Evolutionary conservation across 2,113 vertebrate genomes (phyloP).

Genomic region (Sakesphorus luctuosus): DNA sequence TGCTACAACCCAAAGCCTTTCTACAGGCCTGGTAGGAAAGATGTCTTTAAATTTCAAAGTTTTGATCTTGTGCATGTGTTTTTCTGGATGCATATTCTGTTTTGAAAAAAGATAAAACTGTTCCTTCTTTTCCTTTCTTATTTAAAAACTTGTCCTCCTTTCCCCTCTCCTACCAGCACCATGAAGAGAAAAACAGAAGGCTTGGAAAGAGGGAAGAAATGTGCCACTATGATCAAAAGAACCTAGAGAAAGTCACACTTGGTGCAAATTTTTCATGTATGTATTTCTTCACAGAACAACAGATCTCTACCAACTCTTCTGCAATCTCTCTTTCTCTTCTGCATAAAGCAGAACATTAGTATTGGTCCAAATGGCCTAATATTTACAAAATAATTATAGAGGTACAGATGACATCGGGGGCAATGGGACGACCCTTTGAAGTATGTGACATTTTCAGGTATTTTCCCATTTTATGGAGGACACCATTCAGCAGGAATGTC

Average conservation of each 20-base stretch:
- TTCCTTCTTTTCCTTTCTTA: not conserved
- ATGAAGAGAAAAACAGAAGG: not conserved
- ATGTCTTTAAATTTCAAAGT: not conserved
- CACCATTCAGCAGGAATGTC: not conserved
- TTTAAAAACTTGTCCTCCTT: not conserved
- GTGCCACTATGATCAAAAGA: not conserved
- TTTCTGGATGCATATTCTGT: not conserved
- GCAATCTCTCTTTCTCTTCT: not conserved
- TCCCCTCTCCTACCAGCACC: accelerated
- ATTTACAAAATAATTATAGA: not conserved
- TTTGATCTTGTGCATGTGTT: not conserved
- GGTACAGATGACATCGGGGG: not conserved
- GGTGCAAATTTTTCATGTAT: not conserved
- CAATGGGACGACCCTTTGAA: not conserved
- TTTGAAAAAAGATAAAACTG: not conserved
- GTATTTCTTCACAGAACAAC: not conserved
- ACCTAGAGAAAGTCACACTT: not conserved
- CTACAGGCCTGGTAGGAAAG: not conserved
- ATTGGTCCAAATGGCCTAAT: not conserved
- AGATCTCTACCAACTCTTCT: not conserved
- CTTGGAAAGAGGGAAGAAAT: not conserved
- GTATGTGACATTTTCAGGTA: not conserved
- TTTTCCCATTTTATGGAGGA: not conserved
- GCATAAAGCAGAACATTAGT: not conserved
- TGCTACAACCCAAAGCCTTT: not conserved